phyloP scores from a whole-genome alignment of 2,113 vertebrate genomes.

The Oostethus manadensis region DNA sequence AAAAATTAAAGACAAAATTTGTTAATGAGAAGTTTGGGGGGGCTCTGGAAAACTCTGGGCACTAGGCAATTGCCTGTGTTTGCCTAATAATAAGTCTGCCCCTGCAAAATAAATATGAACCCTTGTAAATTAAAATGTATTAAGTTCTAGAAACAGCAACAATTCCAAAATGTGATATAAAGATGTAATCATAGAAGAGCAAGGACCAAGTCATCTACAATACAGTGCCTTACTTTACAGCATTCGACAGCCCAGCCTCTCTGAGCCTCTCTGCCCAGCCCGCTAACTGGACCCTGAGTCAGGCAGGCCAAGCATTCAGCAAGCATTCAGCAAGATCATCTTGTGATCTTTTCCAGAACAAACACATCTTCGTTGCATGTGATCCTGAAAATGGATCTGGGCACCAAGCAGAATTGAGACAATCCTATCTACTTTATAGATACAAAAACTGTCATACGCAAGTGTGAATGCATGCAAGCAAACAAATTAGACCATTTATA shows the following conservation, averaged over 20 bases:
- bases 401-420: background rate
- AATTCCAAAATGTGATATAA: too few relatives aligned
- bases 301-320: conserved; percentile 11
- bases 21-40: too few relatives aligned
- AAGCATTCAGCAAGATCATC: conserved; percentile 13
- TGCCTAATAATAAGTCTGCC: too few relatives aligned
- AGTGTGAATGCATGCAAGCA: conserved; percentile 2
- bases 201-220: too few relatives aligned
- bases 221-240: too few relatives aligned
- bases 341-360: conserved; percentile 22
- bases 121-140: too few relatives aligned
- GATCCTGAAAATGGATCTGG: conserved; percentile 2
- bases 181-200: too few relatives aligned
- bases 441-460: background rate
- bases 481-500: conserved; percentile 11
- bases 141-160: too few relatives aligned
- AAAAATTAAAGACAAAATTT: too few relatives aligned
- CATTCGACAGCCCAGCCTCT: conserved; percentile 9
- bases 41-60: too few relatives aligned
- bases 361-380: conserved; percentile 16
- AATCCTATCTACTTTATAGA: conserved; percentile 5
- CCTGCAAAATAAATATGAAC: too few relatives aligned
- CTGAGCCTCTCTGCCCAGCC: conserved; percentile 1
- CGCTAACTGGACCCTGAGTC: conserved; percentile 7
- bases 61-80: too few relatives aligned